These are phyloP conservation scores for Geopemphigus sp. DNA, from an alignment of 1,140 invertebrate species.

Conservation along the genomic window DNA sequence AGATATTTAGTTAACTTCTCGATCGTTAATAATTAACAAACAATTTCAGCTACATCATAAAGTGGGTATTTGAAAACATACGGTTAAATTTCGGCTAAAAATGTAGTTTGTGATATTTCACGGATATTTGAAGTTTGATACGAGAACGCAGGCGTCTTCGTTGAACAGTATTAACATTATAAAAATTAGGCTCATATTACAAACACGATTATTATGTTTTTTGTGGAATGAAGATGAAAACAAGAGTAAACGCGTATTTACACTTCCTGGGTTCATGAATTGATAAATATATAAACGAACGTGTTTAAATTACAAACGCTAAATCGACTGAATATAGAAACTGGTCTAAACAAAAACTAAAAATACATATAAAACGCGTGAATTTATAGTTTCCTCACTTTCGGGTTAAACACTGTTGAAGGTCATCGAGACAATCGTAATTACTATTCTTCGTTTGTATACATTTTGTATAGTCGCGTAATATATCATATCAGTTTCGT, in stretches of 20 bases:
- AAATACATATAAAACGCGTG: conserved; percentile 15
- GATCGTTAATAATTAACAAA: not conserved
- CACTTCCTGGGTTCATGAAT: conserved; percentile 2
- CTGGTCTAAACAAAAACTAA: not conserved
- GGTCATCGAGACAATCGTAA: conserved; percentile 3
- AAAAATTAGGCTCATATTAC: too few relatives aligned
- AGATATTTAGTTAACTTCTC: not conserved
- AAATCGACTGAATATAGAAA: not conserved
- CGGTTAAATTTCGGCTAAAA: too few relatives aligned
- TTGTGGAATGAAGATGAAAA: not conserved
- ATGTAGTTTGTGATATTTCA: too few relatives aligned
- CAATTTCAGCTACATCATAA: too few relatives aligned
- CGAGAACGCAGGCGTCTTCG: too few relatives aligned
- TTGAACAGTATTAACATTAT: too few relatives aligned
- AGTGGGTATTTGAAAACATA: too few relatives aligned
- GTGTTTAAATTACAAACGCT: not conserved
- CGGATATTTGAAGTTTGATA: too few relatives aligned
- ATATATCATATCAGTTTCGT: not conserved
- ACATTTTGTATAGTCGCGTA: not conserved
- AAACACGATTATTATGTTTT: too few relatives aligned
- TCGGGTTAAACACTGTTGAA: conserved; percentile 9
- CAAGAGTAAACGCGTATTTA: not conserved
- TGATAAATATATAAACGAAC: conserved; percentile 12
- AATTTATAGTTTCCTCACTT: conserved; percentile 1
- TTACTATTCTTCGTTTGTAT: conserved; percentile 22